Conservation (phyloP, 2,888 invertebrate genomes). For the Axea sp. region DNA sequence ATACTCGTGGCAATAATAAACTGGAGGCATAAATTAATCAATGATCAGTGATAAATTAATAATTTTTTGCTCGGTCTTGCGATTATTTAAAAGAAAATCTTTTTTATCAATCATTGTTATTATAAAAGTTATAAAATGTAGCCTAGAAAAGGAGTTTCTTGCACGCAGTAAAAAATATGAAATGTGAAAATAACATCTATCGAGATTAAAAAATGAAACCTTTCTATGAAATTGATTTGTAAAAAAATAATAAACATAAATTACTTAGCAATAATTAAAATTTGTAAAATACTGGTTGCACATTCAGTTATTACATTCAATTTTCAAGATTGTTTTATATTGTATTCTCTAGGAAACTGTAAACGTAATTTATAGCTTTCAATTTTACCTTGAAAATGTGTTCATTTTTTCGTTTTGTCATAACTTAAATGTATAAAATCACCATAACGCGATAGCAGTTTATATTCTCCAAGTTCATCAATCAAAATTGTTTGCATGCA, state of each 20-base stretch:
- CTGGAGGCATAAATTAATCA: neutral
- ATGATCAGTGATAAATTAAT: neutral
- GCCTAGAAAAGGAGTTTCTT: constrained; percentile 27
- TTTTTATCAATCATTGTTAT: constrained; percentile 13
- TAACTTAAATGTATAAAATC: neutral
- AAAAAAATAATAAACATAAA: constrained; percentile 3
- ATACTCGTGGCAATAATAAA: too few species aligned
- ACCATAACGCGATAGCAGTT: neutral
- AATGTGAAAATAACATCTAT: constrained; percentile 19
- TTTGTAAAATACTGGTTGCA: too few species aligned
- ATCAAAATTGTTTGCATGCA: neutral
- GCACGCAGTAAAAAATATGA: constrained; percentile 9
- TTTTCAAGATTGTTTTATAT: neutral
- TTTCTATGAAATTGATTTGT: too few species aligned
- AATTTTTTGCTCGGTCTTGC: neutral
- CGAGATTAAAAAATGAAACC: constrained; percentile 7
- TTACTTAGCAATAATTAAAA: too few species aligned
- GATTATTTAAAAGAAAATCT: neutral
- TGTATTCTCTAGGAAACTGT: neutral
- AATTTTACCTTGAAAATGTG: neutral
- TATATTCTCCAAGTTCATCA: neutral
- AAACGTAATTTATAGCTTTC: neutral
- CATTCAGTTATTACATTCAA: too few species aligned
- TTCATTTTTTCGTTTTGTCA: neutral
- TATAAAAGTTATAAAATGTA: constrained; percentile 3